Evolutionary conservation across 2,113 vertebrate genomes (phyloP), one percentile per base, ranked within the genome.

Genomic region (Catagonus wagneri): DNA sequence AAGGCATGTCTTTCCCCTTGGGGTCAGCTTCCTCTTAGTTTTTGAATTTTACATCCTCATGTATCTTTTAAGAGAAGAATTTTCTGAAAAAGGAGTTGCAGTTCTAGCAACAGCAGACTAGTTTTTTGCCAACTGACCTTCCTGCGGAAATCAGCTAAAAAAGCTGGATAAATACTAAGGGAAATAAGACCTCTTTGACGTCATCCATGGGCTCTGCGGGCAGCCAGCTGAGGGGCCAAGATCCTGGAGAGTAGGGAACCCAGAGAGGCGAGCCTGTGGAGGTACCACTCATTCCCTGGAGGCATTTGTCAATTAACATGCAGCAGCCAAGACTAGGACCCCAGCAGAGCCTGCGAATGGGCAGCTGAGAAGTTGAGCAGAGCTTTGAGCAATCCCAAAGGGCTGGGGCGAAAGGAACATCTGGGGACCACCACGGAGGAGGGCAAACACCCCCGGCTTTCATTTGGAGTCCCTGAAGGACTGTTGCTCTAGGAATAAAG

Each of bases 21-120:
- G 11, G 11, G 16, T 65, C 83, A 84, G 81, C n/a, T 79, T 94
- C 36, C 54, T 58, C 27, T 78, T 89, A 52, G 50, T 66, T 65
- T 95, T 50, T 93, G 36, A 34, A 44, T 90, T 90, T 88, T 54
- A 83, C 93, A 86, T 81, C 54, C 19, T 32, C 44, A 32, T 50
- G 34, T 95, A 15, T 54, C 83, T 83, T 69, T 9, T 56, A 96
- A 87, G 72, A 90, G 8, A 71, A 60, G 89, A 61, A 39, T 65
- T 36, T 12, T 83, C 65, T n/a, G 36, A n/a, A 87, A 87, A 94
- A 86, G 39, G 11, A 84, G 79, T 91, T 90, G 23, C 11, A 44
- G 71, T 93, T 80, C 93, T 20, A 78, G 52, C 56, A 58, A 71
- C n/a, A 27, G 8, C 11, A 58, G 44, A 56, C 68, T 36, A 81